phyloP scores from a whole-genome alignment of 1,140 invertebrate genomes.

The Hesperophylax magnus region DNA sequence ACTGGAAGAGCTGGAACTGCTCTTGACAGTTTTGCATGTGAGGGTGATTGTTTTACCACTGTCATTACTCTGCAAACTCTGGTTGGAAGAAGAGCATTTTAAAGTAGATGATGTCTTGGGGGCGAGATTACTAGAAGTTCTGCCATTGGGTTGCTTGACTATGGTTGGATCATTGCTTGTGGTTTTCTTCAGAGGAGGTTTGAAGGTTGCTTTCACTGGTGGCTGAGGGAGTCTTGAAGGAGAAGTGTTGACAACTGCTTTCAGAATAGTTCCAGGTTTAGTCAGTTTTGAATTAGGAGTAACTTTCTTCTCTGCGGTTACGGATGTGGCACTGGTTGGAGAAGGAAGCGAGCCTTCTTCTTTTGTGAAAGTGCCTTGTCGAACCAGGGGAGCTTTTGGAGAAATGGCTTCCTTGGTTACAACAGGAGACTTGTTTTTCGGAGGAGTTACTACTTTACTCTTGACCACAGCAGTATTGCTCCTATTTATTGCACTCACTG shows the following conservation, averaged over 20 bases:
- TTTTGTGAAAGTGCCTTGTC: conserved; percentile 92
- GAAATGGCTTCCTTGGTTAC: conserved; percentile 48
- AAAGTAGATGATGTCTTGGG: conserved; percentile 58
- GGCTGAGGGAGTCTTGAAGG: conserved; percentile 68
- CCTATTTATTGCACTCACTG: conserved; percentile 8
- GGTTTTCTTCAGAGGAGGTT: conserved; percentile 59
- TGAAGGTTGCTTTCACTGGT: conserved; percentile 62
- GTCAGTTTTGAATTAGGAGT: conserved; percentile 60
- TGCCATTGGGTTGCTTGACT: background rate
- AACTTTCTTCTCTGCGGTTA: conserved; percentile 66
- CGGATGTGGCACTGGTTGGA: conserved; percentile 63
- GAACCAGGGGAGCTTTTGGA: conserved; percentile 72
- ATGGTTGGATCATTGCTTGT: conserved; percentile 42
- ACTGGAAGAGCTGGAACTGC: conserved; percentile 72
- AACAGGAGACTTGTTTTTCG: conserved; percentile 18
- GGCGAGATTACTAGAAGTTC: conserved; percentile 19
- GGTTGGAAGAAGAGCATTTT: conserved; percentile 70
- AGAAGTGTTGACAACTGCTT: conserved; percentile 63
- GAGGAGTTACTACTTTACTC: background rate
- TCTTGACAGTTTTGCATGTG: conserved; percentile 64
- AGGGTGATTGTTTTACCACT: conserved; percentile 67
- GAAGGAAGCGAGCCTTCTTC: conserved; percentile 73
- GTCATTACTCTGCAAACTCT: conserved; percentile 72
- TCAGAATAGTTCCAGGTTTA: conserved; percentile 62
- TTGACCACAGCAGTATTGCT: background rate